Evolutionary conservation across 2,888 invertebrate species (phyloP).

Genomic region (Leucoptera coffeella): DNA sequence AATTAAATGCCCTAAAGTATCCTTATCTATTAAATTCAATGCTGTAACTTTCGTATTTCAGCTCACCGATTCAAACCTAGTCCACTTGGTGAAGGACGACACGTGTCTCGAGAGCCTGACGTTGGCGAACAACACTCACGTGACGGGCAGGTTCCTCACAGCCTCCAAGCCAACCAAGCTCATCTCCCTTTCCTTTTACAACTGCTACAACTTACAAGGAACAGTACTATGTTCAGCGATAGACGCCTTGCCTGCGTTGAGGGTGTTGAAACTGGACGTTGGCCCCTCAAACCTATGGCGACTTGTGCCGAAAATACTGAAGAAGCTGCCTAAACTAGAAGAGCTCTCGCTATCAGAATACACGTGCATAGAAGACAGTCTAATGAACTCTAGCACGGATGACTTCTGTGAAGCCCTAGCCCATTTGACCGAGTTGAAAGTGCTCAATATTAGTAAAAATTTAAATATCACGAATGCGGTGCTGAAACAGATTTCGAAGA

Average conservation of each 20-base stretch:
- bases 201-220: constrained; percentile 37
- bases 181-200: constrained; percentile 24
- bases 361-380: constrained; percentile 14
- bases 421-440: constrained; percentile 30
- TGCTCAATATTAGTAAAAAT: constrained; percentile 34
- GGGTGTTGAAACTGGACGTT: constrained; percentile 23
- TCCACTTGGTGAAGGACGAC: constrained; percentile 27
- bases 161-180: constrained; percentile 19
- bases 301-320: constrained; percentile 24
- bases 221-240: constrained; percentile 26
- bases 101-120: constrained; percentile 24
- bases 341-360: constrained; percentile 35
- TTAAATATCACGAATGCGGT: constrained; percentile 44
- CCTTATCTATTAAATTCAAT: too few relatives aligned
- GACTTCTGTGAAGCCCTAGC: constrained; percentile 19
- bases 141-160: constrained; percentile 33
- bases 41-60: constrained; percentile 13
- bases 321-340: constrained; percentile 21
- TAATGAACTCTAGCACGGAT: constrained; percentile 5
- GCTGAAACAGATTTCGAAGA: constrained; percentile 35
- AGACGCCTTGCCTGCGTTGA: constrained; percentile 19
- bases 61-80: constrained; percentile 34
- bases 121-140: constrained; percentile 30
- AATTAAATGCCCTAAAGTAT: not conserved
- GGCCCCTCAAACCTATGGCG: constrained; percentile 32